Percentiles rank a stretch among this genome's conserved stretches.
phyloP scores from a whole-genome alignment of 2,888 invertebrate genomes.

The Tachina lurida region DNA sequence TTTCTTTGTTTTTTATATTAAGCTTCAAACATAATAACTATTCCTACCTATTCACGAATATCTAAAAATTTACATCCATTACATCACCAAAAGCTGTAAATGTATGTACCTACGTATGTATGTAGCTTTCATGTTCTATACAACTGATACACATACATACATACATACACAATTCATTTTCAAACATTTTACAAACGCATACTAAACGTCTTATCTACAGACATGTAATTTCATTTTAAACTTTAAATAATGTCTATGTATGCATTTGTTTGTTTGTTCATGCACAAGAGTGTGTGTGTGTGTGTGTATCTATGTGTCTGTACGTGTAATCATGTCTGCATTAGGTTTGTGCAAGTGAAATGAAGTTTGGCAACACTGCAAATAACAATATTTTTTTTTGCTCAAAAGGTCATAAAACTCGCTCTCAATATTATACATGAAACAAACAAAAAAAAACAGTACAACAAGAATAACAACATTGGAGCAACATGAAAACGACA shows the following conservation, averaged over 20 bases:
- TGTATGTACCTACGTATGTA: background rate
- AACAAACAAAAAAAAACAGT: conserved; percentile 26
- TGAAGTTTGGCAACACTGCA: conserved; percentile 71
- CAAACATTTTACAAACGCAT: conserved; percentile 40
- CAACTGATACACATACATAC: background rate
- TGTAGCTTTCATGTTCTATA: background rate
- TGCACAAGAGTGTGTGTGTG: conserved; percentile 3
- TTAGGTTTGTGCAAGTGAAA: conserved; percentile 68
- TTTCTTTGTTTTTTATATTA: too few species aligned
- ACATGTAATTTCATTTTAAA: conserved; percentile 54
- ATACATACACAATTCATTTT: conserved; percentile 33
- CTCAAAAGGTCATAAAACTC: conserved; percentile 72
- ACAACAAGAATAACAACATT: conserved; percentile 53
- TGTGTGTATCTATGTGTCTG: background rate
- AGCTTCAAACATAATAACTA: too few species aligned
- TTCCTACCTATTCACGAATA: too few species aligned
- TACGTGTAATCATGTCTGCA: conserved; percentile 36
- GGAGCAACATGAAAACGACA: conserved; percentile 67
- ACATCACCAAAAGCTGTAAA: background rate
- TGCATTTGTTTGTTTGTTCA: conserved; percentile 30
- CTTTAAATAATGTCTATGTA: conserved; percentile 51
- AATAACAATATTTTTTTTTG: conserved; percentile 63
- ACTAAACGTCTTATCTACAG: conserved; percentile 18
- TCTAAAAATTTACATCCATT: too few species aligned
- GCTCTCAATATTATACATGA: conserved; percentile 70